Evolutionary conservation across 1,140 invertebrate species (phyloP).

Genomic region (Aphis gossypii): DNA sequence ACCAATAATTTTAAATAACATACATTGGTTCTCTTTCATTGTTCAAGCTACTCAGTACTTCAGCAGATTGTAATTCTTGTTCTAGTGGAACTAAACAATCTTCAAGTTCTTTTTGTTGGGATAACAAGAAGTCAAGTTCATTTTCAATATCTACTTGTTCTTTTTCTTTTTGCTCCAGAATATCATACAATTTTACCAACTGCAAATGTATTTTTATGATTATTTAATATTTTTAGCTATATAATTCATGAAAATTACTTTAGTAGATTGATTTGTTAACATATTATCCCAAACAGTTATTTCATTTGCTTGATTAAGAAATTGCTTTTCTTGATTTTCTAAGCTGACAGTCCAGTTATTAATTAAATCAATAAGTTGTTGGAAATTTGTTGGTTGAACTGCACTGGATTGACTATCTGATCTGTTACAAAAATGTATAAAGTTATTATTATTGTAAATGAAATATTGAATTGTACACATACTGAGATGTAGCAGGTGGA

Average conservation of each 20-base stretch:
- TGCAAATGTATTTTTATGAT: conserved; percentile 63
- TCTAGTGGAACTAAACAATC: conserved; percentile 86
- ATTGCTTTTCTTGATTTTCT: conserved; percentile 91
- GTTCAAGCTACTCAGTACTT: conserved; percentile 49
- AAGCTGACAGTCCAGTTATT: conserved; percentile 96
- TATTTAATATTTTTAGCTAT: background rate
- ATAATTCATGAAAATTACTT: conserved; percentile 66
- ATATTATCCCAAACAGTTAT: conserved; percentile 94
- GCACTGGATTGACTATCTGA: conserved; percentile 63
- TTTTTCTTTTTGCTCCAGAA: conserved; percentile 83
- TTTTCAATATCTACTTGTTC: conserved; percentile 89
- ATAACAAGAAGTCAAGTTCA: conserved; percentile 92
- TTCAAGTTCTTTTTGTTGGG: conserved; percentile 91
- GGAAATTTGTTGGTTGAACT: conserved; percentile 75
- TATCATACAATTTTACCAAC: conserved; percentile 85
- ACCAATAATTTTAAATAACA: conserved; percentile 60
- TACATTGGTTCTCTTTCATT: conserved; percentile 76
- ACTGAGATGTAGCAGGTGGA: conserved; percentile 57
- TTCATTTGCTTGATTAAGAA: conserved; percentile 92
- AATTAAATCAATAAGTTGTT: conserved; percentile 89
- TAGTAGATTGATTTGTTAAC: conserved; percentile 89
- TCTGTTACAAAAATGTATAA: conserved; percentile 63
- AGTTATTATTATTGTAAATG: conserved; percentile 50
- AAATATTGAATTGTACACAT: conserved; percentile 57
- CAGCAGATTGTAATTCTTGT: conserved; percentile 73